These are phyloP conservation scores for Hemiscyllium ocellatum DNA, from an alignment of 2,113 vertebrate genomes.

Conservation along the genomic window DNA sequence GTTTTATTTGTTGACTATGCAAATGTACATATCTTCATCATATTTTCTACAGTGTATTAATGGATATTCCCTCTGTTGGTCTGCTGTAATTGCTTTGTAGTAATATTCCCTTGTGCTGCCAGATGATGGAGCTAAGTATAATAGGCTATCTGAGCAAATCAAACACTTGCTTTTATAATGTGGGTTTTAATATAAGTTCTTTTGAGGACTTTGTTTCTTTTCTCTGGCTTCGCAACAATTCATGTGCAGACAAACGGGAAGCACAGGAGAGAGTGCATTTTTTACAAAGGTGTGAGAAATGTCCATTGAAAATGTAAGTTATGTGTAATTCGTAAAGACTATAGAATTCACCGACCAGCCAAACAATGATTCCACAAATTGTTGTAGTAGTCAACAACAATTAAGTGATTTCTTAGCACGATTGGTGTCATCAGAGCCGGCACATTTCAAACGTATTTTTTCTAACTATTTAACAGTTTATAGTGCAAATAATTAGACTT, in stretches of 20 bases:
- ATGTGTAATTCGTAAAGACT: background rate
- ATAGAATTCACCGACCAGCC: background rate
- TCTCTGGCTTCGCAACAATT: background rate
- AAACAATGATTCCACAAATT: background rate
- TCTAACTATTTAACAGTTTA: constrained; percentile 32
- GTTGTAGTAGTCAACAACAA: background rate
- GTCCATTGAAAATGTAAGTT: background rate
- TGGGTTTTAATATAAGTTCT: background rate
- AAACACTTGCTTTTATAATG: background rate
- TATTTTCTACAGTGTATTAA: background rate
- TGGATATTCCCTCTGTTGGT: background rate
- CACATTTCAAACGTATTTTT: constrained; percentile 28
- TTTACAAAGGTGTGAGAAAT: background rate
- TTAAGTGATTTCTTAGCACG: background rate
- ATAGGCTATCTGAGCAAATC: background rate
- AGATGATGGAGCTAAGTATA: background rate
- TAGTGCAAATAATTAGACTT: constrained; percentile 31
- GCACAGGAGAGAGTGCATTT: background rate
- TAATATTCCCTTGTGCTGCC: background rate
- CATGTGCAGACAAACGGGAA: background rate
- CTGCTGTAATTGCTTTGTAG: background rate
- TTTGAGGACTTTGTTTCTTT: background rate
- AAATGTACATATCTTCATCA: background rate
- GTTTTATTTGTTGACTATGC: background rate
- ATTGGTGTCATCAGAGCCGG: background rate